These are phyloP conservation scores for Macroteleia sp. DNA, from an alignment of 2,888 invertebrate species.

Conservation along the genomic window DNA sequence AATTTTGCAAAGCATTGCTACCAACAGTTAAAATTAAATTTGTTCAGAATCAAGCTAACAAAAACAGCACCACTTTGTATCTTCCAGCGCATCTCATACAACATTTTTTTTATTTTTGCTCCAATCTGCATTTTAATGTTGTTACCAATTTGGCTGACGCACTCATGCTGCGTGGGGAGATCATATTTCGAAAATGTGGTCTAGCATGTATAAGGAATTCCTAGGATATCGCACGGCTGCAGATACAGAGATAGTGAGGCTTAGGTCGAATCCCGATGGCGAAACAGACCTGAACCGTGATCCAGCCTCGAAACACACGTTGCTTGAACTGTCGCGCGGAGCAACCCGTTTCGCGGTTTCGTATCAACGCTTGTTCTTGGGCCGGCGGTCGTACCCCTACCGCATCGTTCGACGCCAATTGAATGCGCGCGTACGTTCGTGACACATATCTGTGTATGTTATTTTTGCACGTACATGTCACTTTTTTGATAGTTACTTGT, in stretches of 20 bases:
- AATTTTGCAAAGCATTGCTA: too few relatives aligned
- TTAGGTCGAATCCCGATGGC: constrained; percentile 18
- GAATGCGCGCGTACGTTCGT: constrained; percentile 75
- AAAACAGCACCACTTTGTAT: too few relatives aligned
- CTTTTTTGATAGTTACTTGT: constrained; percentile 51
- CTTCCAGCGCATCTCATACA: too few relatives aligned
- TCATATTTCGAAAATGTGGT: background rate
- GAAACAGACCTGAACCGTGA: constrained; percentile 60
- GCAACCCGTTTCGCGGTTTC: constrained; percentile 77
- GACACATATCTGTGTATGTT: constrained; percentile 70
- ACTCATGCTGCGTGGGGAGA: background rate
- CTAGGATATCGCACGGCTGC: background rate
- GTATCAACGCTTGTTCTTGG: constrained; percentile 78
- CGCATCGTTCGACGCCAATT: constrained; percentile 76
- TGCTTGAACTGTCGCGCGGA: constrained; percentile 78
- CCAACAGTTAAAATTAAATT: too few relatives aligned
- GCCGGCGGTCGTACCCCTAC: constrained; percentile 76
- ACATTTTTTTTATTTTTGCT: too few relatives aligned
- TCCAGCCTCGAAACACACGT: constrained; percentile 77
- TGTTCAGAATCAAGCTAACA: too few relatives aligned
- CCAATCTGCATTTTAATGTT: too few relatives aligned
- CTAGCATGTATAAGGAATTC: background rate
- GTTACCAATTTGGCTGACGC: too few relatives aligned
- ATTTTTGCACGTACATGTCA: constrained; percentile 51
- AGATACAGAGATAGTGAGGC: constrained; percentile 12